Base-by-base conservation (phyloP, 2,797 vertebrate genomes). In the Nothura maculosa region DNA sequence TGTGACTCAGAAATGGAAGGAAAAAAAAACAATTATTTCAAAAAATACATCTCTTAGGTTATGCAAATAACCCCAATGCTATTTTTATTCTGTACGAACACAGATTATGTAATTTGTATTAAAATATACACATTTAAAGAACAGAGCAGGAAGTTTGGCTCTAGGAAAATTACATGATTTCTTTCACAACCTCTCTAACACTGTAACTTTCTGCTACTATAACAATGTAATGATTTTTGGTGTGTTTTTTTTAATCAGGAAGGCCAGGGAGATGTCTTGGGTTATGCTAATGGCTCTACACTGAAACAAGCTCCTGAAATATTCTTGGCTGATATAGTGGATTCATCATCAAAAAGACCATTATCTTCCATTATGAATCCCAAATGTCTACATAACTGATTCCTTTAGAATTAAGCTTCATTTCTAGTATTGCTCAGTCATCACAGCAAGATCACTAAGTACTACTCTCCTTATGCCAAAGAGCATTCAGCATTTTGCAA, bases 301-400 rank as follows among this genome's bases (percentile, higher is more conserved):
- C 48, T 91, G 90, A 95, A 95, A 91, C 3, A 79, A 93, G 47
- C 43, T 70, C 79, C 92, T 87, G 62, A 96, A 93, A 94, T 92
- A 89, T 87, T 87, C 32, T 93, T 94, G 94, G 89, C 91, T 89
- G 87, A 89, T 91, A 73, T 9, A 81, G 57, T 70, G 82, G 57
- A 83, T 85, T 95, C 80, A 94, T 87, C 67, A 92, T 89, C 73
- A 91, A 95, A 96, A 96, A 92, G 70, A 86, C 80, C 64, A 88
- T 94, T 95, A 96, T 86, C 87, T 85, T 57, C 52, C 74, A 89
- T 84, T 93, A 95, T 77, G 82, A 95, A 93, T 95, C 77, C 70
- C 82, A 76, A 95, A 89, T 1, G 69, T 81, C 81, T 69, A 43
- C 28, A 57, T 60, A 93, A 92, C 76, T 12, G 74, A 70, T 94